A percentile compares a stretch with the other conserved stretches of the same genome.
These are phyloP conservation scores for Ascidia mentula DNA, from an alignment of 23 tunicate genomes.

Conservation along the genomic window DNA sequence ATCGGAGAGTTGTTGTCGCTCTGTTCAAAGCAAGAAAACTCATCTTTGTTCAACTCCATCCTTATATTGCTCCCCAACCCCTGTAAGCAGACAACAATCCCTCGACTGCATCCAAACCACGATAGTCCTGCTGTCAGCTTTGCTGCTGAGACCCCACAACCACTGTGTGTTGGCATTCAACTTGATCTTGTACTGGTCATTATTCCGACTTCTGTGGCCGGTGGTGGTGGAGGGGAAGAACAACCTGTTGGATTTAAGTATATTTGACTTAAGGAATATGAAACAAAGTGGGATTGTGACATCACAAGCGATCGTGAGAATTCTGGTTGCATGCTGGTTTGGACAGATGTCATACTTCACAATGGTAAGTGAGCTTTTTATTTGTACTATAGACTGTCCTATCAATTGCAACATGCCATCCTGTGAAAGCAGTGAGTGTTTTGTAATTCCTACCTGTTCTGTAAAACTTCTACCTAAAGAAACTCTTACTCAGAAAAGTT, in stretches of 20 bases:
- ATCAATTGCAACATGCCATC: no score
- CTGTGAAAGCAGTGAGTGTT: no score
- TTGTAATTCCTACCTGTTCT: no score
- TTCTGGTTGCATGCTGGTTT: conserved; percentile 56
- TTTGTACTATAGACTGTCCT: no score
- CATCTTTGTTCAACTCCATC: conserved; percentile 20
- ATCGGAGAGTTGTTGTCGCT: neutral
- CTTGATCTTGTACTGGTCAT: conserved; percentile 43
- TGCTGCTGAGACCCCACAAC: conserved; percentile 72
- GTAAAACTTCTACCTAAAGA: no score
- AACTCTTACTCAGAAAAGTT: no score
- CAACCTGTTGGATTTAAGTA: neutral
- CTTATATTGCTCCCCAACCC: neutral
- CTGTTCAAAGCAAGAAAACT: neutral
- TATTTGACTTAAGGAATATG: neutral
- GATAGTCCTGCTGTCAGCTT: conserved; percentile 38
- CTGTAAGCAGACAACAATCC: conserved; percentile 17
- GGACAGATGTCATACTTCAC: conserved; percentile 79
- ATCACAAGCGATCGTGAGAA: conserved; percentile 10
- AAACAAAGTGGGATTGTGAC: neutral
- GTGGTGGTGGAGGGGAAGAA: conserved; percentile 27
- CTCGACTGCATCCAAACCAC: conserved; percentile 46
- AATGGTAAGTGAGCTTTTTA: conserved; percentile 53
- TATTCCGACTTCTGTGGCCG: conserved; percentile 72
- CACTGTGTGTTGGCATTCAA: conserved; percentile 40